Percentiles rank a stretch among this genome's conserved stretches.
Evolutionary conservation across 1,140 invertebrate genomes (phyloP).

Genomic region (Sarcophaga bullata): DNA sequence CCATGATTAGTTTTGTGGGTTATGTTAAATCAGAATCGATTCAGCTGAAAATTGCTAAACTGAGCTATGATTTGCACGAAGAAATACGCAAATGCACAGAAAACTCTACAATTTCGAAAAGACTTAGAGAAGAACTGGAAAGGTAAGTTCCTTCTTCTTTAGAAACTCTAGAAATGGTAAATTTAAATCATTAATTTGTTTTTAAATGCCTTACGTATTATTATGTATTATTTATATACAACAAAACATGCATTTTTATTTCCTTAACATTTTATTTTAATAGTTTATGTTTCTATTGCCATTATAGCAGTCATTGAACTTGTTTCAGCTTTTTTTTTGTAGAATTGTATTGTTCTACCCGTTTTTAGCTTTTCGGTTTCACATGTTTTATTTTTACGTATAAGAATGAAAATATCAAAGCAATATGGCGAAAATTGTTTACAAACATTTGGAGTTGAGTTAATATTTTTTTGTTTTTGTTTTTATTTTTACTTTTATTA

Average conservation of each 20-base stretch:
- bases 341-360: not conserved
- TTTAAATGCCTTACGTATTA: too few relatives aligned
- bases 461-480: not conserved
- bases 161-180: not conserved
- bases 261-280: not conserved
- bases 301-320: conserved; percentile 2
- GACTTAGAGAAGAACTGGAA: conserved; percentile 59
- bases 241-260: not conserved
- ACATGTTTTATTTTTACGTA: not conserved
- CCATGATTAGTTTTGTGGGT: conserved; percentile 29
- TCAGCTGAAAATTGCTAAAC: conserved; percentile 51
- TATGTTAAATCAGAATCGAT: conserved; percentile 26
- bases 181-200: not conserved
- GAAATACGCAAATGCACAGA: conserved; percentile 58
- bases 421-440: not conserved
- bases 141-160: conserved; percentile 52
- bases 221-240: not conserved
- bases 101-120: conserved; percentile 57
- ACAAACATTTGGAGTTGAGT: not conserved
- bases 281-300: too few relatives aligned
- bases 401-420: too few relatives aligned
- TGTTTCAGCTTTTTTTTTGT: not conserved
- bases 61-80: conserved; percentile 59
- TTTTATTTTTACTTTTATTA: not conserved
- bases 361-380: not conserved